Conservation (phyloP, 2,888 invertebrate genomes). For the Augiades crinisus region DNA sequence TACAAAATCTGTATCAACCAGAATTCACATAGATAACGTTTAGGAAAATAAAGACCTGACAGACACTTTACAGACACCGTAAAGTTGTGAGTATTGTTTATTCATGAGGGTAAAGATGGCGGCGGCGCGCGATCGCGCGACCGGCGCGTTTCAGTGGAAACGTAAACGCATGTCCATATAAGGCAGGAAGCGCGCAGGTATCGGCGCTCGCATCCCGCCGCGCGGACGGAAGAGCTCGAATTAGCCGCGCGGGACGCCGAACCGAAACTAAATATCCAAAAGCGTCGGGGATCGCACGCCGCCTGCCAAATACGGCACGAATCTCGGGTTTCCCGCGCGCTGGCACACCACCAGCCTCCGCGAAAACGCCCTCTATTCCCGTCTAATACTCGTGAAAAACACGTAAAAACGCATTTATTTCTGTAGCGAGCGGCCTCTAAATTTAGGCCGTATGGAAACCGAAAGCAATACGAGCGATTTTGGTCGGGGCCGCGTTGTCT, state of each 20-base stretch:
- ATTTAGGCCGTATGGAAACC: conserved; percentile 78
- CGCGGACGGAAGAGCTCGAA: conserved; percentile 33
- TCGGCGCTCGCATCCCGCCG: conserved; percentile 10
- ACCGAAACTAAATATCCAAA: conserved; percentile 76
- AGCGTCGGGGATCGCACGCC: conserved; percentile 58
- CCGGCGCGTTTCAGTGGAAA: conserved; percentile 29
- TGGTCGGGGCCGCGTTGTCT: conserved; percentile 74
- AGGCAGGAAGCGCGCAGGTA: conserved; percentile 41
- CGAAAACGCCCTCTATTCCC: conserved; percentile 67
- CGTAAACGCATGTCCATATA: conserved; percentile 44
- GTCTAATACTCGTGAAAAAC: conserved; percentile 66
- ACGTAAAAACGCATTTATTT: conserved; percentile 80
- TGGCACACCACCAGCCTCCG: conserved; percentile 55
- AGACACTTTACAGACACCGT: too few species aligned
- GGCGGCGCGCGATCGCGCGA: not conserved
- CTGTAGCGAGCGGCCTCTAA: conserved; percentile 76
- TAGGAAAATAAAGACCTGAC: too few species aligned
- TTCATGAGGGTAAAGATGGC: too few species aligned
- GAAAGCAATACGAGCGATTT: conserved; percentile 78
- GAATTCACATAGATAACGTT: too few species aligned
- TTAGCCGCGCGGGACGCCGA: conserved; percentile 34
- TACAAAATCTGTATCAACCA: too few species aligned
- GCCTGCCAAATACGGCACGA: conserved; percentile 77
- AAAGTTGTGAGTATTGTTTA: too few species aligned
- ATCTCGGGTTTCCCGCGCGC: conserved; percentile 73